A percentile compares a stretch with the other conserved stretches of the same genome.
Conservation (phyloP, 2,797 vertebrate genomes). For the Holocentrus rufus region DNA sequence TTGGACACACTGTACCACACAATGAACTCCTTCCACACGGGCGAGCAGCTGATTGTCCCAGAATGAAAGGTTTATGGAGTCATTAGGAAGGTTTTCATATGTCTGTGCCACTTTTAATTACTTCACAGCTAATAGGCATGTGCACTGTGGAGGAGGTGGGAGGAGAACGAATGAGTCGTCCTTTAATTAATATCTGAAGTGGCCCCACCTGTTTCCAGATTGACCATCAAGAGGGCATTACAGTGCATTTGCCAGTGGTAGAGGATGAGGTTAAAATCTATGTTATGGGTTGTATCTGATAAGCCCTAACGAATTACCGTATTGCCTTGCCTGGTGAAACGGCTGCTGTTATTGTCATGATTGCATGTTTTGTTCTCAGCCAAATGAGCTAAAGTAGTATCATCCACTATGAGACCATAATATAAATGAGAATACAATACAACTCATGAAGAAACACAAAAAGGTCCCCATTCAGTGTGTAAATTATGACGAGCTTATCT, state of each 20-base stretch:
- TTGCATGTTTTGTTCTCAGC: conserved; percentile 64
- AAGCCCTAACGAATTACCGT: conserved; percentile 46
- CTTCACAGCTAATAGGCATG: conserved; percentile 58
- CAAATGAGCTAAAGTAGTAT: conserved; percentile 69
- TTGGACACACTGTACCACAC: conserved; percentile 58
- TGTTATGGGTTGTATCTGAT: conserved; percentile 55
- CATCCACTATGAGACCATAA: conserved; percentile 51
- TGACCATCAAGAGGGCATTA: conserved; percentile 1
- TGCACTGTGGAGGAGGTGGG: conserved; percentile 56
- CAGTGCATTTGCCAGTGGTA: conserved; percentile 14
- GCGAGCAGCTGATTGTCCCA: conserved; percentile 69
- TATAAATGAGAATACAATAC: conserved; percentile 54
- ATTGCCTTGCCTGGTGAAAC: conserved; percentile 30
- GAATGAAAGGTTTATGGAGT: conserved; percentile 77
- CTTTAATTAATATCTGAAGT: conserved; percentile 60
- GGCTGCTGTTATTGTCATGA: conserved; percentile 51
- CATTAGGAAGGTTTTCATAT: conserved; percentile 77
- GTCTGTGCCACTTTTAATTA: conserved; percentile 78
- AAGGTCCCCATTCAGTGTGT: conserved; percentile 48
- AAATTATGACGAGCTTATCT: conserved; percentile 76
- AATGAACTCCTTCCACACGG: conserved; percentile 71
- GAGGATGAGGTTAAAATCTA: conserved; percentile 37
- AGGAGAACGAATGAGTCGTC: conserved; percentile 30
- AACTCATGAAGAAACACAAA: conserved; percentile 39
- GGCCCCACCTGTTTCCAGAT: conserved; percentile 2